A percentile compares a stretch with the other conserved stretches of the same genome.
Evolutionary conservation across 2,797 vertebrate species (phyloP).

Genomic region (Dryobates pubescens): DNA sequence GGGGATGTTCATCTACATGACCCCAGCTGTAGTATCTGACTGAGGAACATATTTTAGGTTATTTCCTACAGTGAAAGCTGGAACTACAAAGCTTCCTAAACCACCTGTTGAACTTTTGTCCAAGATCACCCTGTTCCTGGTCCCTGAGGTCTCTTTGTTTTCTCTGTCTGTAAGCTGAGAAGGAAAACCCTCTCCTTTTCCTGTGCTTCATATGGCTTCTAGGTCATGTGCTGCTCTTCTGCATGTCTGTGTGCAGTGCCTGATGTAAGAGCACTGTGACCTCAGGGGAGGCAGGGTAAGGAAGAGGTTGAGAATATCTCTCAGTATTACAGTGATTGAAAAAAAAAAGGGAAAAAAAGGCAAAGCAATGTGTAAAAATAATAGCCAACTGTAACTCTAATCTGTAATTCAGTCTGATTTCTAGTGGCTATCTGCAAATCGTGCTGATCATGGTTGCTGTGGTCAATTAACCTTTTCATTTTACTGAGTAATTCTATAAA

Average conservation of each 20-base stretch:
- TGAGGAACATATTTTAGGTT: neutral
- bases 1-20: neutral
- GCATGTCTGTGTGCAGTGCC: neutral
- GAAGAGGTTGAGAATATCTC: neutral
- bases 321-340: neutral
- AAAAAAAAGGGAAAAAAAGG: neutral
- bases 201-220: neutral
- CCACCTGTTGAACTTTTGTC: neutral
- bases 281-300: neutral
- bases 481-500: neutral
- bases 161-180: neutral
- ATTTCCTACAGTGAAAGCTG: neutral
- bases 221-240: neutral
- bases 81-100: neutral
- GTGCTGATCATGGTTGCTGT: neutral
- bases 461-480: neutral
- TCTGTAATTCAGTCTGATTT: neutral
- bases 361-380: neutral
- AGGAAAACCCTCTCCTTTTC: neutral
- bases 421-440: neutral
- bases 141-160: neutral
- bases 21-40: no score
- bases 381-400: neutral
- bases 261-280: neutral
- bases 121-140: accelerated